Conservation (phyloP, 2,888 invertebrate species). For the Scotopteryx bipunctaria region DNA sequence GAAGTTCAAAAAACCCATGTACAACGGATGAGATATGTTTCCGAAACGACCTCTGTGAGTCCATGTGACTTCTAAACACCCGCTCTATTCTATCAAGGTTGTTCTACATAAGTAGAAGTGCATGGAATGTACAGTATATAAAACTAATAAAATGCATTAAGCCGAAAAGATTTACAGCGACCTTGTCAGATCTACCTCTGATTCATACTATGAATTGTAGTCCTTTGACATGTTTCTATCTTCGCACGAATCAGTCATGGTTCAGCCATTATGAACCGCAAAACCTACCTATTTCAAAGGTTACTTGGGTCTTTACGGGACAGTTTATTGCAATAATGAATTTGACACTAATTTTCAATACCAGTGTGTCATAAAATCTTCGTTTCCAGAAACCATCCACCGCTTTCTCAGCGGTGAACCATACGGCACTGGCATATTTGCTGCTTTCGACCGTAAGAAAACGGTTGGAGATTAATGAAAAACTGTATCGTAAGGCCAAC, state of each 20-base stretch:
- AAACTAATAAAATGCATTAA: too few relatives aligned
- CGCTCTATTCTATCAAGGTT: conserved; percentile 17
- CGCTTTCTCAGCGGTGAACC: not conserved
- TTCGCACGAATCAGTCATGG: not conserved
- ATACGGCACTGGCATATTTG: too few relatives aligned
- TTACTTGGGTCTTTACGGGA: conserved; percentile 10
- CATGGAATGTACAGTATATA: too few relatives aligned
- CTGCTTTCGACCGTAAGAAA: too few relatives aligned
- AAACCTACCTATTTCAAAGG: conserved; percentile 1
- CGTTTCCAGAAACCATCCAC: not conserved
- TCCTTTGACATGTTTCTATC: too few relatives aligned
- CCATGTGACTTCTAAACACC: conserved; percentile 17
- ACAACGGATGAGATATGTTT: conserved; percentile 25
- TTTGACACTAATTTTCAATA: conserved; percentile 31
- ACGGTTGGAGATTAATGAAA: not conserved
- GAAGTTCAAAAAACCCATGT: conserved; percentile 24
- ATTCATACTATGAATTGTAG: too few relatives aligned
- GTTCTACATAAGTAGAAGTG: not conserved
- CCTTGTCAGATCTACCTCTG: too few relatives aligned
- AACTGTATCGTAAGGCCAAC: conserved; percentile 28
- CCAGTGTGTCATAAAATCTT: conserved; percentile 32
- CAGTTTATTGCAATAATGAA: conserved; percentile 18
- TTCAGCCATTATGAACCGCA: not conserved
- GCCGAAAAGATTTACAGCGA: too few relatives aligned
- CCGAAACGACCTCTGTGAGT: conserved; percentile 15